Conservation (phyloP, 2,113 vertebrate species). For the Dendrocopos noguchii region DNA sequence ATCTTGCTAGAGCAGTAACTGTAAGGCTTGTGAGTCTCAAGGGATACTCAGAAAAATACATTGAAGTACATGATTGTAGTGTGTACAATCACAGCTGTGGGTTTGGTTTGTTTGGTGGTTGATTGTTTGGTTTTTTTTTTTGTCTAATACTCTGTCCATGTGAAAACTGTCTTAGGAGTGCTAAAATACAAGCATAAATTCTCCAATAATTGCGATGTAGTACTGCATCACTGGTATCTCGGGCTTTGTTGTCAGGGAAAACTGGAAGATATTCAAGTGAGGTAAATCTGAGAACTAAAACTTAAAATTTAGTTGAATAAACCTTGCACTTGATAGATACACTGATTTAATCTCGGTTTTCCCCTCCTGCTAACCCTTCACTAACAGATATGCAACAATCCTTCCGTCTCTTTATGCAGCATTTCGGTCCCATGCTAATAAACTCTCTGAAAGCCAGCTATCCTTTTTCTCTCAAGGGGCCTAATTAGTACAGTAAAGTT, state of each 20-base stretch:
- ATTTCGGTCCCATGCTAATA: background rate
- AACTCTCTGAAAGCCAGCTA: background rate
- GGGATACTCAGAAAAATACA: background rate
- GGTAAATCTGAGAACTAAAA: background rate
- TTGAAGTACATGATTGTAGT: background rate
- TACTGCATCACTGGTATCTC: fast-evolving
- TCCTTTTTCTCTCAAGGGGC: background rate
- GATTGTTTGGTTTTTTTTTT: background rate
- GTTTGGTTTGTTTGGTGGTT: too few species aligned
- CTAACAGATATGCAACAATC: background rate
- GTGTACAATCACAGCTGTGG: background rate
- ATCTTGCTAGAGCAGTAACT: background rate
- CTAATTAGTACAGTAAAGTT: background rate
- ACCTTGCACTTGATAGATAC: background rate
- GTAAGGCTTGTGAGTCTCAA: background rate
- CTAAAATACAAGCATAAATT: background rate
- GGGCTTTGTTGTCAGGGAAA: background rate
- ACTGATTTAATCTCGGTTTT: background rate
- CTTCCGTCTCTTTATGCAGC: background rate
- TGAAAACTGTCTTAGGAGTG: background rate
- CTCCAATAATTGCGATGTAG: background rate
- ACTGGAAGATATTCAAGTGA: background rate
- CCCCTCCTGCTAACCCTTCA: background rate
- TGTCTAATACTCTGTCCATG: background rate
- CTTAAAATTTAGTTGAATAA: background rate